These are phyloP conservation scores for Araneus ventricosus DNA, from an alignment of 1,140 invertebrate genomes.

Conservation along the genomic window DNA sequence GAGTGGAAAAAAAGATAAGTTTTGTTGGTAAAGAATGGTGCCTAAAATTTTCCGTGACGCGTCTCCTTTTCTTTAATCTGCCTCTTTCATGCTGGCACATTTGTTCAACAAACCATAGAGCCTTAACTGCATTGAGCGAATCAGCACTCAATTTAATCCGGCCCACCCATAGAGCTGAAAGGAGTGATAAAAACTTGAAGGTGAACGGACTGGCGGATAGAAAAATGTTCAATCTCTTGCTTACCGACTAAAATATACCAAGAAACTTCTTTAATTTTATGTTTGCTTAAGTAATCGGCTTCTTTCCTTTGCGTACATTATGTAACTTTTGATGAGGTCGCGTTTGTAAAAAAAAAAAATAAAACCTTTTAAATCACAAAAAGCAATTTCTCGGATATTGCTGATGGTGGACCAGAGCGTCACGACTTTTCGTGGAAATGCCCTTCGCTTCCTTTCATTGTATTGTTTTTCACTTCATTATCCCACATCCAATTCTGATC, in stretches of 20 bases:
- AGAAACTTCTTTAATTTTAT: not conserved
- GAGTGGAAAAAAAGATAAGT: not conserved
- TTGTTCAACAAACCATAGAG: constrained; percentile 22
- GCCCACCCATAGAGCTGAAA: not conserved
- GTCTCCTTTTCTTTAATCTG: constrained; percentile 5
- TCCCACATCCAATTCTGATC: not conserved
- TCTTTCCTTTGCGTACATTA: not conserved
- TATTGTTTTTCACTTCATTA: constrained; percentile 25
- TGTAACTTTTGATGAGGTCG: not conserved
- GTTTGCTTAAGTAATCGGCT: not conserved
- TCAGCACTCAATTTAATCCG: constrained; percentile 22
- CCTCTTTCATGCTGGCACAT: not conserved
- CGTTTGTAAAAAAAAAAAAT: not conserved
- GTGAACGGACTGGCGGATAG: not conserved
- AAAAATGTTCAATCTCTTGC: not conserved
- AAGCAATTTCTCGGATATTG: not conserved
- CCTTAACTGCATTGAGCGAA: not conserved
- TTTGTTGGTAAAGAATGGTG: not conserved
- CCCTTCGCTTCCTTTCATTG: not conserved
- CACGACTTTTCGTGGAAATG: not conserved
- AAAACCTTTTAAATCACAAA: not conserved
- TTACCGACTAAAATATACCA: not conserved
- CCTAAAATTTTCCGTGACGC: not conserved
- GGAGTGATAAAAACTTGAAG: not conserved
- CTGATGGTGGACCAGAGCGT: not conserved